A percentile compares a stretch with the other conserved stretches of the same genome.
Conservation (phyloP, 2,113 vertebrate species). For the Grus americana region DNA sequence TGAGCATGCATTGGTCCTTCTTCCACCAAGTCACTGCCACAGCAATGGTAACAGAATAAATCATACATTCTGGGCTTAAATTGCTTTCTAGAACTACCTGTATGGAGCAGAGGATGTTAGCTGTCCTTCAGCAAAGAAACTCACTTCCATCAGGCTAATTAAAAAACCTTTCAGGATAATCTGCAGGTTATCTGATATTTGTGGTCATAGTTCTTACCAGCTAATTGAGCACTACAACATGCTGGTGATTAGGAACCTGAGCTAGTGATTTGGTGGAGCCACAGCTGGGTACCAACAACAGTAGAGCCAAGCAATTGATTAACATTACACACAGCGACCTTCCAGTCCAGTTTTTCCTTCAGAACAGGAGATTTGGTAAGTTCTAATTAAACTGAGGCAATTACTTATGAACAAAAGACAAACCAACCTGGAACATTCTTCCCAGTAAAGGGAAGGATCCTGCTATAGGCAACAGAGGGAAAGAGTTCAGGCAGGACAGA, state of each 20-base stretch:
- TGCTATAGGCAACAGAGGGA: no score
- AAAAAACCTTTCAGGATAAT: conserved; percentile 48
- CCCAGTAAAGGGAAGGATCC: background rate
- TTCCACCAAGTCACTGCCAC: conserved; percentile 13
- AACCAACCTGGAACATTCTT: background rate
- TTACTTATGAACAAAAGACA: background rate
- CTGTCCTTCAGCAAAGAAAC: conserved; percentile 44
- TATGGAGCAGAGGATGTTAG: background rate
- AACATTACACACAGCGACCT: background rate
- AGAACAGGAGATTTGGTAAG: background rate
- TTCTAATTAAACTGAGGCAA: background rate
- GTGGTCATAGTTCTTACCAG: conserved; percentile 22
- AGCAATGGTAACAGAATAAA: background rate
- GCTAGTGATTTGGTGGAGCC: background rate
- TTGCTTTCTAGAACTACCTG: background rate
- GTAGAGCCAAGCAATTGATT: background rate
- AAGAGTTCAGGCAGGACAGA: no score
- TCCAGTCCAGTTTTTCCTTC: background rate
- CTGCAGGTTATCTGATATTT: conserved; percentile 43
- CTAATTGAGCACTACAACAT: background rate
- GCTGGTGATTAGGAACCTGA: background rate
- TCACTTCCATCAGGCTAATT: conserved; percentile 35
- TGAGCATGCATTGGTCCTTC: background rate
- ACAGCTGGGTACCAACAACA: background rate
- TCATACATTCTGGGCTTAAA: background rate